A percentile compares a stretch with the other conserved stretches of the same genome.
Evolutionary conservation across 2,888 invertebrate species (phyloP).

Genomic region (Nomada goodeniana): DNA sequence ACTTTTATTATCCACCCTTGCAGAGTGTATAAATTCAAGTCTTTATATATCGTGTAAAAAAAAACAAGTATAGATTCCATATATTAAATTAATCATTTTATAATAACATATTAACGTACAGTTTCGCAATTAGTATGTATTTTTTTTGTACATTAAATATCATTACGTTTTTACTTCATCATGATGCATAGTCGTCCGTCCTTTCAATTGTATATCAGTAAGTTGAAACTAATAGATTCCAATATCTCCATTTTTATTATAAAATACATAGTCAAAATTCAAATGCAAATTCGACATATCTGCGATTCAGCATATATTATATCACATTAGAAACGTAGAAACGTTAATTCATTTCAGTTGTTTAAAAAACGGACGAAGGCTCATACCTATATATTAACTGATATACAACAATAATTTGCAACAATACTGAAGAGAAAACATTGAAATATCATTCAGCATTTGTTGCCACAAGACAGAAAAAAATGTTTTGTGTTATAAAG

Average conservation of each 20-base stretch:
- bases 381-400: slow-evolving; percentile 6
- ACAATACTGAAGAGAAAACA: slow-evolving; percentile 22
- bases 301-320: slow-evolving; percentile 12
- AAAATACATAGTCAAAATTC: slow-evolving; percentile 41
- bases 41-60: slow-evolving; percentile 50
- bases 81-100: slow-evolving; percentile 35
- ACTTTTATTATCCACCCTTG: slow-evolving; percentile 56
- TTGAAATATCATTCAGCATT: slow-evolving; percentile 16
- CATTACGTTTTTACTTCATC: slow-evolving; percentile 1
- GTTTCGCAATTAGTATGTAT: slow-evolving; percentile 23
- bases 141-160: slow-evolving; percentile 38
- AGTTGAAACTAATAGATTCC: background rate
- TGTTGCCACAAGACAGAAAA: slow-evolving; percentile 4
- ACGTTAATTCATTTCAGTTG: slow-evolving; percentile 3
- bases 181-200: slow-evolving; percentile 11
- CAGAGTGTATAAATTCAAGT: slow-evolving; percentile 45
- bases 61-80: slow-evolving; percentile 35
- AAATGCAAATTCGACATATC: slow-evolving; percentile 46
- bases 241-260: slow-evolving; percentile 16
- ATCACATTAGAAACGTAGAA: slow-evolving; percentile 1
- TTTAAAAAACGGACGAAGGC: slow-evolving; percentile 32
- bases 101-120: slow-evolving; percentile 26
- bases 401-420: slow-evolving; percentile 33
- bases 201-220: slow-evolving; percentile 17
- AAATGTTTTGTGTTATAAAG: slow-evolving; percentile 1